phyloP scores from a whole-genome alignment of 35 echinoderm and acorn worm genomes.

The Ophiothrix spiculata region DNA sequence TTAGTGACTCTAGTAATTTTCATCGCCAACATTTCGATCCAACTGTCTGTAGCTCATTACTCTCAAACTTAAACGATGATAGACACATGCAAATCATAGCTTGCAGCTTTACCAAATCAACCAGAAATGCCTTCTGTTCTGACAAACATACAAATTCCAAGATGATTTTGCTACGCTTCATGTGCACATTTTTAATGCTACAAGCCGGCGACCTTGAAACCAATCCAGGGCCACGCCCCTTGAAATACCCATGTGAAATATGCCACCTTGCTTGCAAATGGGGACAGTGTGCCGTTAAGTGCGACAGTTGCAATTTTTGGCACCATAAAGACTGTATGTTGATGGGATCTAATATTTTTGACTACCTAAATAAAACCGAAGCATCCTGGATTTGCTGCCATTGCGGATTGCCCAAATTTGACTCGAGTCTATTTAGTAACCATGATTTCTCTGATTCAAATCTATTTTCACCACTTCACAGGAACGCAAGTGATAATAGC shows the following conservation, averaged over 20 bases:
- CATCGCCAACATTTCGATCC: too few relatives aligned
- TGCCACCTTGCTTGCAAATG: slow-evolving; percentile 30
- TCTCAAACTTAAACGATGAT: too few relatives aligned
- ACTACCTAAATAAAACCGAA: not conserved
- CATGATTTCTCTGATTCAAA: not conserved
- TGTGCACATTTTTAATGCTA: slow-evolving; percentile 13
- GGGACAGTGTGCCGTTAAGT: not conserved
- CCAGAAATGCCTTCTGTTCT: too few relatives aligned
- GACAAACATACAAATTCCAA: too few relatives aligned
- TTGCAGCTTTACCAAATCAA: too few relatives aligned
- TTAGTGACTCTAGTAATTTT: too few relatives aligned
- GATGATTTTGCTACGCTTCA: too few relatives aligned
- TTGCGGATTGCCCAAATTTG: not conserved
- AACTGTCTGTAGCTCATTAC: too few relatives aligned
- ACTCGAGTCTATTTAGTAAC: not conserved
- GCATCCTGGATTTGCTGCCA: slow-evolving; percentile 22
- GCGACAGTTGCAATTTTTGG: slow-evolving; percentile 35
- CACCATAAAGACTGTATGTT: slow-evolving; percentile 6
- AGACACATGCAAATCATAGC: too few relatives aligned
- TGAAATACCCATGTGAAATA: slow-evolving; percentile 5
- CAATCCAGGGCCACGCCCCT: not conserved
- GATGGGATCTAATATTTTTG: not conserved
- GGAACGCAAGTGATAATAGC: not conserved
- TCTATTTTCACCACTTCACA: not conserved
- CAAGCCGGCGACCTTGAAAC: not conserved